Evolutionary conservation across 2,888 invertebrate genomes (phyloP), one percentile per base, ranked within the genome.

Genomic region (Parapristionchus giblindavisi): DNA sequence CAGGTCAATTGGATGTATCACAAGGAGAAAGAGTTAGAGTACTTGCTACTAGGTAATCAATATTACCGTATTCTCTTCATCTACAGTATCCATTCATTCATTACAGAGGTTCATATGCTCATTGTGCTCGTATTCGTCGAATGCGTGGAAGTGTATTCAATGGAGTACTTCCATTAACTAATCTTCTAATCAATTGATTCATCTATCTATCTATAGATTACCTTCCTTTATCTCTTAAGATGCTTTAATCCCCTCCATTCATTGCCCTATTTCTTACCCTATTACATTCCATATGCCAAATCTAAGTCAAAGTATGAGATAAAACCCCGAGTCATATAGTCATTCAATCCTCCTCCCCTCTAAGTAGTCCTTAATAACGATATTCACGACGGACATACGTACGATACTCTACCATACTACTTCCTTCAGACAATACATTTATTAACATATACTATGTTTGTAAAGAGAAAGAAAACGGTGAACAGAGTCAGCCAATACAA

Each of bases 161-260:
- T 63, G 82, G 82, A 32, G 66, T 80, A 17, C 74, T 80, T 4
- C 80, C 80, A 3, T 52, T 75, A 1, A 36, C 72, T 36, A 76
- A 92, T 94, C 72, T 72, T 3, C 51, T 48, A 17, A 27, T 72
- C 60, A 72, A 60, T 58, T 72, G 72, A 72, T 21, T 17, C n/a
- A 3, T 29, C 32, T 21, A 3, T 27, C 32, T 36, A 24, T 38
- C 61, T 5, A 48, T 48, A 11, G 48, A 48, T 48, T 21, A 21
- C 21, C 48, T 14, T 48, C 48, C 32, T 17, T n/a, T 65, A 24
- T 38, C 52, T 8, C 24, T 63, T 17, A 24, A 24, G 32, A 66
- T 51, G 66, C 66, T 66, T 66, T 66, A 66, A 66, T 48, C 66
- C 66, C 48, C 65, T 17, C 34, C 65, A 27, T n/a, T 32, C 34